Conservation (phyloP, 2,113 vertebrate species). For the Hippocampus abdominalis region DNA sequence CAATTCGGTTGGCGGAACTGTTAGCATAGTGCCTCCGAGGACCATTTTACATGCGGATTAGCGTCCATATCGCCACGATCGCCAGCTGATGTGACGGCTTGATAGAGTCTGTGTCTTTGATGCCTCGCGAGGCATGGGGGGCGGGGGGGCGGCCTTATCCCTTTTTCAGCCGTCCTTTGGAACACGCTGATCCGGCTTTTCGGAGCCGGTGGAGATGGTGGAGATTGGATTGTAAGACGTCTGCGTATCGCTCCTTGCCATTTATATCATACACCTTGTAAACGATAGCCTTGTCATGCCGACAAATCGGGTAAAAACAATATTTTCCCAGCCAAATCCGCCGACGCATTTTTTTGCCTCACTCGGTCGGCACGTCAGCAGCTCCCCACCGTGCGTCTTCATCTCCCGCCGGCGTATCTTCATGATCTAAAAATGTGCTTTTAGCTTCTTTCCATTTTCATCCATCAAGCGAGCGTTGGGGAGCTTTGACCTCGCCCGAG, state of each 20-base stretch:
- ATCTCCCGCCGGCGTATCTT: constrained; percentile 64
- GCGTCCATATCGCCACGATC: constrained; percentile 66
- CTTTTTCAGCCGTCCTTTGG: constrained; percentile 57
- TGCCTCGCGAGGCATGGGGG: constrained; percentile 41
- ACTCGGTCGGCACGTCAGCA: constrained; percentile 56
- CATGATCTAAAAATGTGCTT: constrained; percentile 72
- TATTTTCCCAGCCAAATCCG: constrained; percentile 55
- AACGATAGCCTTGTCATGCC: not conserved
- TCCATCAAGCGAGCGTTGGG: constrained; percentile 62
- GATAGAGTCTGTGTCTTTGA: constrained; percentile 60
- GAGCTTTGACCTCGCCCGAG: constrained; percentile 68
- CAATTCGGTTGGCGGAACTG: constrained; percentile 15
- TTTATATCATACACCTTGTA: not conserved
- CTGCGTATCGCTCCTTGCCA: constrained; percentile 26
- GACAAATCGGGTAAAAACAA: not conserved
- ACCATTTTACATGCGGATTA: constrained; percentile 71
- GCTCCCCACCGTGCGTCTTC: constrained; percentile 40
- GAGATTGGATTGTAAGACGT: constrained; percentile 63
- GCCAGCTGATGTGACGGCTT: constrained; percentile 54
- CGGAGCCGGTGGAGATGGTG: constrained; percentile 58
- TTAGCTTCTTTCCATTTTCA: constrained; percentile 73
- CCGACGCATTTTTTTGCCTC: constrained; percentile 69
- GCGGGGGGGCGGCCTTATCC: constrained; percentile 62
- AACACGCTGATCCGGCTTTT: constrained; percentile 63
- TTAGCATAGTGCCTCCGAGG: constrained; percentile 53